Percentiles rank a stretch among this genome's conserved stretches.
Evolutionary conservation across 2,113 vertebrate species (phyloP).

Genomic region (Pantherophis guttatus): DNA sequence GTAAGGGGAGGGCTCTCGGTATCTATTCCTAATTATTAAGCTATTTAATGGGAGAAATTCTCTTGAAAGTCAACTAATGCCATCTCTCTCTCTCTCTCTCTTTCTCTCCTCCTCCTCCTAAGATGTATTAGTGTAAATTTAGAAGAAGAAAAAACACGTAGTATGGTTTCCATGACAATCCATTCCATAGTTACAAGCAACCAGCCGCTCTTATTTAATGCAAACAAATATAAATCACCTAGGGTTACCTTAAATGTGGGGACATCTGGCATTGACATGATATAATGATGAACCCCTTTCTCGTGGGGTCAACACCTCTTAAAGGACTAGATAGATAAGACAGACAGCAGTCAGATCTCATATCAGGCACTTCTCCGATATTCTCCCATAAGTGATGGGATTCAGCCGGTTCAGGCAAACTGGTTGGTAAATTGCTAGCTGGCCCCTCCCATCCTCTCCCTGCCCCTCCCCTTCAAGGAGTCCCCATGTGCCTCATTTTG

Average conservation of each 20-base stretch:
- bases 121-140: slow-evolving; percentile 62
- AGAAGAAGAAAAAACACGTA: slow-evolving; percentile 58
- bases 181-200: slow-evolving; percentile 68
- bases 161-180: slow-evolving; percentile 73
- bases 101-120: slow-evolving; percentile 36
- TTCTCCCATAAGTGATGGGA: background rate
- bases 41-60: slow-evolving; percentile 50
- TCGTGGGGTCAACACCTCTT: slow-evolving; percentile 26
- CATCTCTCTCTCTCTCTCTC: background rate
- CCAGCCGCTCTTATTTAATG: slow-evolving; percentile 62
- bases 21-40: slow-evolving; percentile 52
- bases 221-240: slow-evolving; percentile 61
- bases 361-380: slow-evolving; percentile 42
- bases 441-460: too few species aligned
- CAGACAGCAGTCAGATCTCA: background rate
- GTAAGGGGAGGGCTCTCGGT: too few species aligned
- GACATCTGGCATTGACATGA: slow-evolving; percentile 49
- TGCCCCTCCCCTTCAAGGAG: too few species aligned
- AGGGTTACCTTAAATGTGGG: slow-evolving; percentile 64
- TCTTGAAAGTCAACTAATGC: slow-evolving; percentile 51
- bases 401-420: too few species aligned
- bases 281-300: slow-evolving; percentile 60
- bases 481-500: too few species aligned
- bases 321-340: background rate
- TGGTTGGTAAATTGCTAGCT: too few species aligned